Conservation (phyloP, 2,797 vertebrate species). For the Neosilurus hyrtlii region DNA sequence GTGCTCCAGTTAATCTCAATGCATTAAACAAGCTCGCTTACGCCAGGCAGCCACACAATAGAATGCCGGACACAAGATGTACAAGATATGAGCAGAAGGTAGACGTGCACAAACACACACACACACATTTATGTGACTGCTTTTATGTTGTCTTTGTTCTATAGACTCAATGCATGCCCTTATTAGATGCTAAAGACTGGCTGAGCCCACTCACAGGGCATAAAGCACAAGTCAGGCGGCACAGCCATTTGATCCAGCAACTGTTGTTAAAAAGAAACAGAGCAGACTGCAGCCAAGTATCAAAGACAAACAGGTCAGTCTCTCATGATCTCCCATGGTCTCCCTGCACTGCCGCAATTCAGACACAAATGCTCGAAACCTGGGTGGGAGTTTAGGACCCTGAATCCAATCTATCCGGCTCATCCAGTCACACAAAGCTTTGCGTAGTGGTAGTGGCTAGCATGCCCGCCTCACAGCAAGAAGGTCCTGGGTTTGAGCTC, state of each 20-base stretch:
- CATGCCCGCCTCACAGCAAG: too few relatives aligned
- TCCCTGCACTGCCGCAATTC: background rate
- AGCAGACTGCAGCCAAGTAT: conserved; percentile 26
- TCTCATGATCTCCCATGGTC: conserved; percentile 18
- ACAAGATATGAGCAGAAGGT: conserved; percentile 45
- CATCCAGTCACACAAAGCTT: background rate
- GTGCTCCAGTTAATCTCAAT: conserved; percentile 54
- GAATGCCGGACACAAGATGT: conserved; percentile 39
- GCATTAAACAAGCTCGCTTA: conserved; percentile 42
- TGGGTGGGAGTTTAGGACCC: background rate
- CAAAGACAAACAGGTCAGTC: conserved; percentile 21
- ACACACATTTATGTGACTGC: conserved; percentile 24
- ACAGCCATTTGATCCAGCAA: conserved; percentile 26
- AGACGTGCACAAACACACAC: conserved; percentile 19
- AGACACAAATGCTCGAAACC: background rate
- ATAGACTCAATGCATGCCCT: conserved; percentile 28
- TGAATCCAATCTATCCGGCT: background rate
- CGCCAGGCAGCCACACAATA: conserved; percentile 40
- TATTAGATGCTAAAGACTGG: conserved; percentile 35
- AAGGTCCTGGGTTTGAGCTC: too few relatives aligned
- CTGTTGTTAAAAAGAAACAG: conserved; percentile 29
- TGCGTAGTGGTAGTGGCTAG: too few relatives aligned
- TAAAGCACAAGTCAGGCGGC: conserved; percentile 7
- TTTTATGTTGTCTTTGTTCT: conserved; percentile 19
- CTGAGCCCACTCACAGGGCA: conserved; percentile 13